These are phyloP conservation scores for Watsonalla binaria DNA, from an alignment of 2,888 invertebrate genomes.

Conservation along the genomic window DNA sequence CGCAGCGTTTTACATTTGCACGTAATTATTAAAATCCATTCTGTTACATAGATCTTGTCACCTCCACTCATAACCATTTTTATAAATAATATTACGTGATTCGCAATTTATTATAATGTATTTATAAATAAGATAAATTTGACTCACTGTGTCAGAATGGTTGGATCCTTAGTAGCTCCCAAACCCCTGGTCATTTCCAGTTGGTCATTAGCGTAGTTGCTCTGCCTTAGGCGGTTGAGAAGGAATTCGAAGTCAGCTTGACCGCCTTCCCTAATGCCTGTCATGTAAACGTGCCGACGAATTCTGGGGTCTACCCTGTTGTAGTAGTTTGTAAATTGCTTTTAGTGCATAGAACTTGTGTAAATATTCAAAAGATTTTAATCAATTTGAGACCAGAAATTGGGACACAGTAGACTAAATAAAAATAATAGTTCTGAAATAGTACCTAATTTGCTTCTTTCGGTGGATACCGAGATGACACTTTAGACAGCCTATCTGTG, in stretches of 20 bases:
- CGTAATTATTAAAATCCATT: too few species aligned
- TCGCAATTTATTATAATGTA: too few species aligned
- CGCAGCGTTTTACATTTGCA: neutral
- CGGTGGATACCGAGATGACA: too few species aligned
- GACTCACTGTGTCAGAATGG: conserved; percentile 47
- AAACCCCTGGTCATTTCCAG: conserved; percentile 69
- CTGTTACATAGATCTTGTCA: too few species aligned
- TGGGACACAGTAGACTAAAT: too few species aligned
- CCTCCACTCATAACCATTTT: too few species aligned
- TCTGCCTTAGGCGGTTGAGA: conserved; percentile 35
- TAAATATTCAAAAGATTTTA: neutral
- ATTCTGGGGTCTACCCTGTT: conserved; percentile 78
- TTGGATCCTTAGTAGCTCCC: conserved; percentile 56
- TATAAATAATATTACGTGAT: too few species aligned
- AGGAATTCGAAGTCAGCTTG: conserved; percentile 80
- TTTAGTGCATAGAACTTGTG: neutral
- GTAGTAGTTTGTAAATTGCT: conserved; percentile 4
- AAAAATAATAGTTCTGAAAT: neutral
- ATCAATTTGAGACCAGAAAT: too few species aligned
- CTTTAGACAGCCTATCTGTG: too few species aligned
- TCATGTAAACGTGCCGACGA: conserved; percentile 79
- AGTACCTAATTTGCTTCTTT: neutral
- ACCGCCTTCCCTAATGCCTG: conserved; percentile 79
- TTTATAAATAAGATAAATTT: neutral
- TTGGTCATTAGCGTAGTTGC: conserved; percentile 69